Conservation (phyloP, 2,113 vertebrate genomes). For the Megatriorchis doriae region DNA sequence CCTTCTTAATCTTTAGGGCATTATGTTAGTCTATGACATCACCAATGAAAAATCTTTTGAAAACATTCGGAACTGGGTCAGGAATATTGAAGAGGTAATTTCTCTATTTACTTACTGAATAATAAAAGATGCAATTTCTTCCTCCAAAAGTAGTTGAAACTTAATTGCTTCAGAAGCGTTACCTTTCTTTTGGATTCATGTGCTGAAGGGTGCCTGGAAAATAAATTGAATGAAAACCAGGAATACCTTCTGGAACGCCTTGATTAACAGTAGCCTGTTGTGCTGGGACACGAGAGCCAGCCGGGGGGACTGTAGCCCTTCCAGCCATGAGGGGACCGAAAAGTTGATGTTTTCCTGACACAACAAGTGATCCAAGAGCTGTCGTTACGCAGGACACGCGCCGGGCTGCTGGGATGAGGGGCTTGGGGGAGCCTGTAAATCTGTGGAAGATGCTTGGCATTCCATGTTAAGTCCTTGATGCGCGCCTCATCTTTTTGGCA, state of each 20-base stretch:
- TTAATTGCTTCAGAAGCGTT: neutral
- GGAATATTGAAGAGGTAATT: conserved; percentile 93
- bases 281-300: neutral
- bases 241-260: rapidly evolving
- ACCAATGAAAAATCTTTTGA: conserved; percentile 97
- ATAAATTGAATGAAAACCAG: too few relatives aligned
- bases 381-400: rapidly evolving
- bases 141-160: neutral
- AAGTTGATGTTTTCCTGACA: rapidly evolving
- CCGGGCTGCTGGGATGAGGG: neutral
- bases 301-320: neutral
- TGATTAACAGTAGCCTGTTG: rapidly evolving
- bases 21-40: conserved; percentile 97
- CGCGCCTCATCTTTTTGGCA: rapidly evolving
- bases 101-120: rapidly evolving
- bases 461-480: rapidly evolving
- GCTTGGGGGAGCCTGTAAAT: rapidly evolving
- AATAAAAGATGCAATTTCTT: neutral
- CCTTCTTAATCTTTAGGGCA: conserved; percentile 75
- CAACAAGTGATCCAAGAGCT: rapidly evolving
- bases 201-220: neutral
- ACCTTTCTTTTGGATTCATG: rapidly evolving
- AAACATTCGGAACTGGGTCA: conserved; percentile 97
- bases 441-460: neutral
- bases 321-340: rapidly evolving